These are phyloP conservation scores for Rhabdophis nuchalis DNA, from an alignment of 2,797 vertebrate genomes.

Conservation along the genomic window DNA sequence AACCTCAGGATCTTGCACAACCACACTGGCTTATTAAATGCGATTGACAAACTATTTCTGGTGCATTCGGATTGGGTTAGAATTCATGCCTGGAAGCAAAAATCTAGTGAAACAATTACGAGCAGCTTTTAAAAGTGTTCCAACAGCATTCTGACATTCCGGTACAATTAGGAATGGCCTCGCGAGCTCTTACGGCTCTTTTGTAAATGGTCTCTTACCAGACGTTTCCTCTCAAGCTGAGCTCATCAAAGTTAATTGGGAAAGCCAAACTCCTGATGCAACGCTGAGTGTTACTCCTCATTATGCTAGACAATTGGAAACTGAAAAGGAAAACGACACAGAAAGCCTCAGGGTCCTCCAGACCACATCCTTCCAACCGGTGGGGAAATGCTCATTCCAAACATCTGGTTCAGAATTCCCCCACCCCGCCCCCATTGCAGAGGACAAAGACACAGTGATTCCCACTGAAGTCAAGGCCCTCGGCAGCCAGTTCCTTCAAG, in stretches of 20 bases:
- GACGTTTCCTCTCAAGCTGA: not conserved
- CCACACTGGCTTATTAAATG: not conserved
- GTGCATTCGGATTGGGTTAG: not conserved
- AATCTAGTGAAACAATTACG: not conserved
- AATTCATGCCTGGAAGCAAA: not conserved
- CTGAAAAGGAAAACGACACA: not conserved
- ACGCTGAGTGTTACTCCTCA: not conserved
- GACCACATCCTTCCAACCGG: not conserved
- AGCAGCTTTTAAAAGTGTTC: not conserved
- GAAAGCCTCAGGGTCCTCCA: not conserved
- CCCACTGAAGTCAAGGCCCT: not conserved
- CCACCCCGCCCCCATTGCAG: not conserved
- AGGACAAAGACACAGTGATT: not conserved
- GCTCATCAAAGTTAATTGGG: not conserved
- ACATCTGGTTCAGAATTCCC: not conserved
- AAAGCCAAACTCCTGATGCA: not conserved
- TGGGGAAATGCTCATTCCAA: not conserved
- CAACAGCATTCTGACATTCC: not conserved
- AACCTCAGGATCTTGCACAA: not conserved
- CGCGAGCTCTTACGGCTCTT: not conserved
- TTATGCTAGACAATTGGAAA: not conserved
- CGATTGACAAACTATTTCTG: not conserved
- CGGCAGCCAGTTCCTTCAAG: not conserved
- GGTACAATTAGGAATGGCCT: not conserved
- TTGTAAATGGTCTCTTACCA: not conserved